Conservation (phyloP, 2,888 invertebrate species). For the Tortrix viridana region DNA sequence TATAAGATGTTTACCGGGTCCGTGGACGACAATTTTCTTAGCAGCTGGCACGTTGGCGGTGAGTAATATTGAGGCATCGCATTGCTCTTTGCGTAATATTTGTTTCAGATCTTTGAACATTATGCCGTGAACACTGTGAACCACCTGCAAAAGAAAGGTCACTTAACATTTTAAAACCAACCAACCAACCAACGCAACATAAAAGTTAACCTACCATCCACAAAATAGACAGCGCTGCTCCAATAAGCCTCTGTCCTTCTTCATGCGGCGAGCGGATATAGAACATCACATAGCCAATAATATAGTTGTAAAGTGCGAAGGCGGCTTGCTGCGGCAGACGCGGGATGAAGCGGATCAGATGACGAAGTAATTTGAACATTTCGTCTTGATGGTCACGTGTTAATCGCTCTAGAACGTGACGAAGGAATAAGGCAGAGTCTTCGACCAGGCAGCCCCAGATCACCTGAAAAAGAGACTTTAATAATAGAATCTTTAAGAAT, state of each 20-base stretch:
- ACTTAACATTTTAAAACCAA: neutral
- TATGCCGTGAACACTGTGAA: slow-evolving; percentile 99
- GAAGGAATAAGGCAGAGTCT: slow-evolving; percentile 97
- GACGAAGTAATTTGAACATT: slow-evolving; percentile 96
- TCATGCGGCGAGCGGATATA: slow-evolving; percentile 98
- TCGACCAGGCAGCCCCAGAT: slow-evolving; percentile 99
- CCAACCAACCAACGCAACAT: no score
- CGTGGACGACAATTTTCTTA: slow-evolving; percentile 99
- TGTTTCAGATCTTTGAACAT: slow-evolving; percentile 99
- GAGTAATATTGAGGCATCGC: slow-evolving; percentile 98
- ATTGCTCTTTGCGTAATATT: slow-evolving; percentile 98
- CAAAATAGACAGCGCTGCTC: slow-evolving; percentile 96
- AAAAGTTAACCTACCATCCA: slow-evolving; percentile 91
- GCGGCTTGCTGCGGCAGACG: slow-evolving; percentile 98
- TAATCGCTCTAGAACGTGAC: slow-evolving; percentile 97
- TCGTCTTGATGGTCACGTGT: slow-evolving; percentile 97
- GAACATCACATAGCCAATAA: slow-evolving; percentile 99
- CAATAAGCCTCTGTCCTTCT: slow-evolving; percentile 96
- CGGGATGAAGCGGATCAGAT: slow-evolving; percentile 96
- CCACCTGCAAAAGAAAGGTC: slow-evolving; percentile 86
- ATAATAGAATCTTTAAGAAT: neutral
- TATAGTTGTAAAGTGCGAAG: slow-evolving; percentile 98
- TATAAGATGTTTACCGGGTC: slow-evolving; percentile 79
- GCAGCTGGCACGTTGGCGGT: slow-evolving; percentile 99
- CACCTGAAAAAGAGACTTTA: slow-evolving; percentile 82